Evolutionary conservation across 2,888 invertebrate genomes (phyloP), one percentile per base, ranked within the genome.

Genomic region (Pyrgus malvae): DNA sequence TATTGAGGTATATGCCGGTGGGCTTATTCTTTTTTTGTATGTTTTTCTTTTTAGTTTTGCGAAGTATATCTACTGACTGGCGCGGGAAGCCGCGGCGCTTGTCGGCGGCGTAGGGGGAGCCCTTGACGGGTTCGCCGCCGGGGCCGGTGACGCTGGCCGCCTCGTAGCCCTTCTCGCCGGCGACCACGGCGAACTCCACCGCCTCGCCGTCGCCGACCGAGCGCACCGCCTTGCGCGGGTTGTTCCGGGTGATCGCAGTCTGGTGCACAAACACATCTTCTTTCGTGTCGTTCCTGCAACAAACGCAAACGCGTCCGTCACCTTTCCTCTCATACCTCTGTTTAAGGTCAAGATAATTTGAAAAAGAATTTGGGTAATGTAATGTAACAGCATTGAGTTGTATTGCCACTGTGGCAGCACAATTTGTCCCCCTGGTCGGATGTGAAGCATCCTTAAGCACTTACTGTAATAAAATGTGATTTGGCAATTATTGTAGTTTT

Each of bases 251-350:
- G 80, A 99, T 99, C 78, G 99, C 99, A 70, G 98, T 95, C 92
- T 99, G 99, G 92, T 99, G 99, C 74, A 99, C 99, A 92, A 99
- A 99, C 69, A 99, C 98, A 92, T 99, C 99, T 91, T 98, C 98
- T 92, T 98, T 98, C 78, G 98, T 99, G 93, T 99, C 99, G 91
- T 98, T 97, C 84, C 98, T 95, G 82, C 99, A 99, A 62, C 95
- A 95, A 61, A 99, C 98, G 57, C 99, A 99, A 67, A 99, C 99
- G 94, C 23, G 23, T 3, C 23, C 4, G 23, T 6, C 23, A n/a
- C n/a, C n/a, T n/a, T n/a, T n/a, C n/a, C n/a, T n/a, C n/a, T n/a
- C n/a, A n/a, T n/a, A n/a, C n/a, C n/a, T n/a, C n/a, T n/a, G n/a
- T n/a, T n/a, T n/a, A n/a, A n/a, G n/a, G n/a, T n/a, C n/a, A n/a